phyloP scores from a whole-genome alignment of 2,113 vertebrate genomes.

The Nymphicus hollandicus region DNA sequence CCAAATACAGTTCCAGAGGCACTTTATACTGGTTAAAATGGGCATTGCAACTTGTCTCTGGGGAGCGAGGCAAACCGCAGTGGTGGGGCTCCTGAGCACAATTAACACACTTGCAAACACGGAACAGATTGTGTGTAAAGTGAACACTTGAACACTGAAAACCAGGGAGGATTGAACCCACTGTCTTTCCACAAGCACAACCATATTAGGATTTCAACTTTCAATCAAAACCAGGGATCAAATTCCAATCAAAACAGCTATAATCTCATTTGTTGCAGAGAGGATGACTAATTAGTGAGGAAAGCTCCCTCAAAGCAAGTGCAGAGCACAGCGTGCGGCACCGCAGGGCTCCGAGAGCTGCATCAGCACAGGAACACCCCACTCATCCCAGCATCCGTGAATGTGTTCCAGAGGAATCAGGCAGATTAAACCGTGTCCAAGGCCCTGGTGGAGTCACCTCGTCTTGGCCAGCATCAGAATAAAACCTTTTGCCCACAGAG shows the following conservation, averaged over 20 bases:
- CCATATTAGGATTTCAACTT: background rate
- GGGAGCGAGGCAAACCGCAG: background rate
- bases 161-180: background rate
- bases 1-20: background rate
- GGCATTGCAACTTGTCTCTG: too few relatives aligned
- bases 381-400: background rate
- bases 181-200: background rate
- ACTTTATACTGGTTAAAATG: background rate
- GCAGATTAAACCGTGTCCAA: background rate
- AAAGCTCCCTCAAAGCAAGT: background rate
- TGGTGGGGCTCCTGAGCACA: background rate
- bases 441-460: background rate
- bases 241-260: background rate
- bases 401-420: accelerated
- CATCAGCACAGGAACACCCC: background rate
- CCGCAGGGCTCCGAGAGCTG: accelerated
- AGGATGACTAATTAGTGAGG: background rate
- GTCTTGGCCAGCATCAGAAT: background rate
- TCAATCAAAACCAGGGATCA: background rate
- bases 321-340: accelerated
- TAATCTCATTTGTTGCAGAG: background rate
- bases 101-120: background rate
- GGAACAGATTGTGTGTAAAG: background rate
- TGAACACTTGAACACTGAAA: background rate
- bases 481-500: background rate